Conservation (phyloP, 30 jellyfish, hydroid and myxozoan genomes). For the Aurelia sp. region DNA sequence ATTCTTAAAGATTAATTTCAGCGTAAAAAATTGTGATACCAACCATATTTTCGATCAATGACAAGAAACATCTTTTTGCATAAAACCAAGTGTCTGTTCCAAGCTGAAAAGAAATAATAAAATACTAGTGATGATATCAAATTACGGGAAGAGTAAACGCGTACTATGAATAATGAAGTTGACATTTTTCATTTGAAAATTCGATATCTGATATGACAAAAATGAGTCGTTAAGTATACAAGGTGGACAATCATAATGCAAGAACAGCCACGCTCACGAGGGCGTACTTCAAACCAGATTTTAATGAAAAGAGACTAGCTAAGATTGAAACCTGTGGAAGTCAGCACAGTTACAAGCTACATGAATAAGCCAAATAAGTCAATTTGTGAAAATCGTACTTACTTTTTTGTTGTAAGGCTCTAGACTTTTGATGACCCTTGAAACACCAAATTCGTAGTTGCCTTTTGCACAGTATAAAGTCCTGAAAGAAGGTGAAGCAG, state of each 20-base stretch:
- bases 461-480: conserved; percentile 96
- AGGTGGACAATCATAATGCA: no score
- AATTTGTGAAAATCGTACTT: neutral
- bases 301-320: no score
- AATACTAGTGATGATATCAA: neutral
- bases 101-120: conserved; percentile 49
- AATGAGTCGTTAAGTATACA: no score
- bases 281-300: no score
- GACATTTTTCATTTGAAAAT: no score
- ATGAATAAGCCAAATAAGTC: no score
- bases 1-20: neutral
- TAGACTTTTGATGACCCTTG: conserved; percentile 90
- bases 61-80: conserved; percentile 92
- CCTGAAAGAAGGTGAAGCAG: conserved; percentile 21
- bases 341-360: no score
- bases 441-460: conserved; percentile 92
- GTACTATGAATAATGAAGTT: no score
- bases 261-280: no score
- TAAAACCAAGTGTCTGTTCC: conserved; percentile 98
- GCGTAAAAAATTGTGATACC: neutral
- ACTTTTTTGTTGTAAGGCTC: conserved; percentile 95
- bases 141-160: neutral
- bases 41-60: conserved; percentile 94
- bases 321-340: no score
- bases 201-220: no score